Base-by-base conservation (phyloP, 2,797 vertebrate species). In the Rhinoraja longicauda region DNA sequence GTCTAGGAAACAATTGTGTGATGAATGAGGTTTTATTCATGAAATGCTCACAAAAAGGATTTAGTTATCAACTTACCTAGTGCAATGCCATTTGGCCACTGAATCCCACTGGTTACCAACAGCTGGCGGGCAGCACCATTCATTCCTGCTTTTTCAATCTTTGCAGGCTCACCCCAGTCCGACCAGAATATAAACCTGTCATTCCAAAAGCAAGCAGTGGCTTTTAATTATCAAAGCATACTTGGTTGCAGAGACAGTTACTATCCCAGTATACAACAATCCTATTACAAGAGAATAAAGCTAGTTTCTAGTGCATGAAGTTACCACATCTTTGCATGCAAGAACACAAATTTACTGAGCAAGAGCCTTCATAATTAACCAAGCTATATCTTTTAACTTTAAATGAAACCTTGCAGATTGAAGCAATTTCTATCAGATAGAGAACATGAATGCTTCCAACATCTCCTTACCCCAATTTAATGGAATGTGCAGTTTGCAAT, bases 91-190 rank as follows among this genome's bases (percentile, higher is more conserved):
- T 98, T 99, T 76, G 99, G 99, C 98, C 99, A 98, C 77, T 99
- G 98, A 94, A 99, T 99, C 94, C 99, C 98, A 0, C 96, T 97
- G 0, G 97, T 97, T 94, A 99, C 99, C 95, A 99, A 96, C 32
- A 98, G 97, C 93, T 97, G 97, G 94, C 98, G 96, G 95, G 98
- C 97, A 94, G 97, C 97, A 94, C 98, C 99, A 93, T 99, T 99
- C 98, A 99, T 99, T 77, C 99, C 99, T 93, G 98, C 98, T 95
- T 99, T 99, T 95, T 99, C 99, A 94, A 99, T 99, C 96, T 98
- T 99, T 81, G 99, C 99, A 79, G 98, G 98, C 94, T 99, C 99
- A 0, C 99, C 99, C 98, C 99, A 99, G 95, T 99, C 99, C 73
- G 99, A 99, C 99, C 99, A 99, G 96, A 99, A 99, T 93, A 99